These are phyloP conservation scores for Semicossyphus pulcher DNA, from an alignment of 2,113 vertebrate species.

Conservation along the genomic window DNA sequence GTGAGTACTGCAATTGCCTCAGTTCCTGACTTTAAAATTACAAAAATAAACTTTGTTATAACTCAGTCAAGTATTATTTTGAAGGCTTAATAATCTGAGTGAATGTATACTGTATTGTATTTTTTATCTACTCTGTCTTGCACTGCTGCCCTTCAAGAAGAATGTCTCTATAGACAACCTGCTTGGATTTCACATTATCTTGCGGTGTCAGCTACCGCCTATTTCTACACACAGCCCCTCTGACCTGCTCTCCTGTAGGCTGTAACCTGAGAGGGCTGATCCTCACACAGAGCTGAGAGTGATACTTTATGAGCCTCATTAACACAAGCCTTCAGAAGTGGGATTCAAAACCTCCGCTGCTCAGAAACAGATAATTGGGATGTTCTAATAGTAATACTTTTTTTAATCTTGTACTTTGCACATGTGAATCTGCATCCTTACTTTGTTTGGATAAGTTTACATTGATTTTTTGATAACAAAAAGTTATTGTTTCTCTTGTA, in stretches of 20 bases:
- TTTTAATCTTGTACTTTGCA: not conserved
- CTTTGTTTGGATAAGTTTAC: too few relatives aligned
- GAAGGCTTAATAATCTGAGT: too few relatives aligned
- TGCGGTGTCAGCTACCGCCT: conserved; percentile 66
- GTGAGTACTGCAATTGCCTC: conserved; percentile 50
- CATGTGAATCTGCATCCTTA: not conserved
- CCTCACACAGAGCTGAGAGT: conserved; percentile 26
- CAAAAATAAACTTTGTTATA: not conserved
- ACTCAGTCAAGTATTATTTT: not conserved
- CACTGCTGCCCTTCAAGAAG: conserved; percentile 6
- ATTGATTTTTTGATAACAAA: too few relatives aligned
- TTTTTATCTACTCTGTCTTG: not conserved
- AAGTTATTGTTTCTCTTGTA: too few relatives aligned
- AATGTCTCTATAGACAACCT: conserved; percentile 62
- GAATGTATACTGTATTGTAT: too few relatives aligned
- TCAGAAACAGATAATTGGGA: not conserved
- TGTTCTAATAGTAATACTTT: too few relatives aligned
- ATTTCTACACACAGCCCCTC: conserved; percentile 54
- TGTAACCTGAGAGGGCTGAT: conserved; percentile 70
- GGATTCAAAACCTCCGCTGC: conserved; percentile 9
- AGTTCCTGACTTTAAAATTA: not conserved
- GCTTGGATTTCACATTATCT: conserved; percentile 57
- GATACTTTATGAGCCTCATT: conserved; percentile 64
- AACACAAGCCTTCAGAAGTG: conserved; percentile 40
- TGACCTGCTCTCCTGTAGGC: conserved; percentile 42